Evolutionary conservation across 2,888 invertebrate genomes (phyloP).

Genomic region (Acrocyrtus sp.): DNA sequence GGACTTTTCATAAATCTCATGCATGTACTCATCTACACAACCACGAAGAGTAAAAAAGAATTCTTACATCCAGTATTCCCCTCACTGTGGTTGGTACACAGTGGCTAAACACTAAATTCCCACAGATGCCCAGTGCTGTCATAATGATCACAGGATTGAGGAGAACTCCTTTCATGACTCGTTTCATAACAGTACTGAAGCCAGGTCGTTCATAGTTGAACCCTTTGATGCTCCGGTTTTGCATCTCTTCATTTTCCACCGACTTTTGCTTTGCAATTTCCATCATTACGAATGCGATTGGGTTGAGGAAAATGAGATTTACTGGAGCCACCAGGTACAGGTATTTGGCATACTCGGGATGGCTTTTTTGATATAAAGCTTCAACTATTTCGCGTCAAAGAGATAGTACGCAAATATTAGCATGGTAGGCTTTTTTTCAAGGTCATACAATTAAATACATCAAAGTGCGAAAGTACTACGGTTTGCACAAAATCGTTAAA

Average conservation of each 20-base stretch:
- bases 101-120: conserved; percentile 84
- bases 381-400: conserved; percentile 72
- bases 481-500: background rate
- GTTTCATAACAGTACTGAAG: conserved; percentile 64
- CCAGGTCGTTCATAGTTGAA: conserved; percentile 42
- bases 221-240: conserved; percentile 47
- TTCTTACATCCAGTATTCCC: conserved; percentile 77
- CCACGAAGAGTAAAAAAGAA: conserved; percentile 60
- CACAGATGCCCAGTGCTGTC: conserved; percentile 90
- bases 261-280: conserved; percentile 77
- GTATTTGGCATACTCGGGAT: conserved; percentile 91
- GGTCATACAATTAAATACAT: background rate
- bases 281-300: conserved; percentile 88
- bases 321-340: conserved; percentile 95
- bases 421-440: no score
- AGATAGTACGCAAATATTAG: background rate
- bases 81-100: conserved; percentile 79
- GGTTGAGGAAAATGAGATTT: conserved; percentile 90
- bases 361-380: conserved; percentile 84
- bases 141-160: conserved; percentile 91
- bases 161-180: conserved; percentile 75
- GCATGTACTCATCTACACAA: no score
- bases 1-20: no score
- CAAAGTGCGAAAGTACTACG: background rate
- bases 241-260: conserved; percentile 58